Evolutionary conservation across 2,888 invertebrate genomes (phyloP), one percentile per base, ranked within the genome.

Genomic region (Sarcophaga rosellei): DNA sequence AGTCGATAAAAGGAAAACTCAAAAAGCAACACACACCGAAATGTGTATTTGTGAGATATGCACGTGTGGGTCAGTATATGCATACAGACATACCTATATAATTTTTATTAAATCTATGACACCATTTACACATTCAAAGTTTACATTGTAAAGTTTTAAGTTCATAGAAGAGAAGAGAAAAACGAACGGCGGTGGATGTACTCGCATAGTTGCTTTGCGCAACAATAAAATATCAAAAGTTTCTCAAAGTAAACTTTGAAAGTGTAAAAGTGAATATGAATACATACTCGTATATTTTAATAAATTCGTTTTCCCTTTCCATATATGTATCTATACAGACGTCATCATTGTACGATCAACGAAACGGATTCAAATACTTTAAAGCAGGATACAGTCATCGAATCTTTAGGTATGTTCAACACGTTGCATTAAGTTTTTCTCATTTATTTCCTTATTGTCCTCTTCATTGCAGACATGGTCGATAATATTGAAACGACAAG

Each of bases 11-110:
- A 88, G 84, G 89, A 89, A 92, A 81, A 91, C 86, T 85, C 89
- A 70, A 77, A 88, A 92, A 63, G 93, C 94, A 89, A 93, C 94
- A 4, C 93, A 94, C 88, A 96, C 96, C 91, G 97, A 97, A 91
- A 96, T 97, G 93, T 97, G 97, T 93, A 97, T 97, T 90, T 97
- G 97, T 92, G 97, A 97, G 94, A 96, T 97, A 88, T 97, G 97
- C 93, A 97, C 97, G 91, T 97, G 97, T 94, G 97, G 97, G 97
- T 97, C 93, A 96, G 97, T 95, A 89, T 59, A 57, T 17, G 6
- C n/a, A 61, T 20, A 61, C 61, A 61, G 12, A 5, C 12, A 53
- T 15, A 8, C 53, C 4, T 15, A 3, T 15, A 15, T 53, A 53
- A 53, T 53, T 12, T 53, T 53, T 5, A 53, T 35, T 35, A 35